Evolutionary conservation across 2,797 vertebrate species (phyloP), one percentile per base, ranked within the genome.

Genomic region (Gallinago nigripennis): DNA sequence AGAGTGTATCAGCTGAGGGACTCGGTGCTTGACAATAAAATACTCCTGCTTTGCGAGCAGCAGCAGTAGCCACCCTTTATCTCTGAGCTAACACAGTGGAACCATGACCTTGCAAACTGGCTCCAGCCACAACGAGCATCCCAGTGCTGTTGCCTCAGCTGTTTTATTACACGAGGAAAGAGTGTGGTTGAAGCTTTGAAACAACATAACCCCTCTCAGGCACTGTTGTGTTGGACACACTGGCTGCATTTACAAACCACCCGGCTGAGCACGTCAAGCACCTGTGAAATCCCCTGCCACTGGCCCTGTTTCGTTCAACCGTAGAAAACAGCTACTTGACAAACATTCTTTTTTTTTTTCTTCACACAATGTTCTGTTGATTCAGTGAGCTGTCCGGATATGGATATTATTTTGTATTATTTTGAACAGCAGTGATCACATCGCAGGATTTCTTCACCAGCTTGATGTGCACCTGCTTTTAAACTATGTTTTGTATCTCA

Each of bases 341-440:
- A 0, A 70, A 50, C 12, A 50, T 27, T 85, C 48, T 48, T 51
- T 45, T 19, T 30, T 30, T 11, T 48, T 50, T 57, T 31, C 41
- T 72, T 25, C 68, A 15, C 48, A 56, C 57, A 64, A 1, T 4
- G n/a, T 12, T 86, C 11, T 94, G 53, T 71, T 91, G 41, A 66
- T 72, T 81, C 86, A 81, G 45, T 93, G 92, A 95, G 86, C 90
- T 95, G 93, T 87, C 92, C 41, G 20, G 94, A 89, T 89, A 64
- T 0, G 2, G 78, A 12, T 82, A 48, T 31, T 83, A 80, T 82
- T 77, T 46, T 31, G 28, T 82, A 48, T n/a, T 83, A 80, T 82
- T 77, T 46, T 35, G 28, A 86, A 48, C 27, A 37, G 33, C 6
- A 21, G 1, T 76, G 90, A 80, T 65, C 72, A 25, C 65, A 78